These are phyloP conservation scores for Dendroctonus valens DNA, from an alignment of 1,140 invertebrate genomes.

Conservation along the genomic window DNA sequence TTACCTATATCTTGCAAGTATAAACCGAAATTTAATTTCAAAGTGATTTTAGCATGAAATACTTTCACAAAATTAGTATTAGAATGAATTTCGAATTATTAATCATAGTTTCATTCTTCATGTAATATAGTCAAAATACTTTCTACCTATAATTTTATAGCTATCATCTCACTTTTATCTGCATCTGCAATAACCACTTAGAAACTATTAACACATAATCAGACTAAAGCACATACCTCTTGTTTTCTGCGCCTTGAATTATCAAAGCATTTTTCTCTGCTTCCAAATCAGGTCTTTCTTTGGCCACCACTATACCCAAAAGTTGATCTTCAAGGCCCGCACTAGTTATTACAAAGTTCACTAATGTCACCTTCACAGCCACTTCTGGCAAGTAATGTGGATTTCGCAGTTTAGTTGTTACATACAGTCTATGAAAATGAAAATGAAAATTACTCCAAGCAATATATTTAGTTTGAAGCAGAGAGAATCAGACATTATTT, in stretches of 20 bases:
- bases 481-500: neutral
- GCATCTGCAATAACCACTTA: too few relatives aligned
- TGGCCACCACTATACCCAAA: constrained; percentile 85
- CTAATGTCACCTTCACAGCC: constrained; percentile 86
- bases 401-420: constrained; percentile 92
- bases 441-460: neutral
- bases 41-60: too few relatives aligned
- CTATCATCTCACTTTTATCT: too few relatives aligned
- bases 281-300: constrained; percentile 89
- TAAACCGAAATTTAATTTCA: too few relatives aligned
- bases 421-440: constrained; percentile 70
- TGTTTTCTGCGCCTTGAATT: constrained; percentile 87
- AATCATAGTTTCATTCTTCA: too few relatives aligned
- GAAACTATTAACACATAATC: too few relatives aligned
- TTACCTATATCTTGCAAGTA: too few relatives aligned
- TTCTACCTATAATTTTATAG: too few relatives aligned
- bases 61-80: too few relatives aligned
- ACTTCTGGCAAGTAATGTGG: constrained; percentile 92
- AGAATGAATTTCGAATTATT: too few relatives aligned
- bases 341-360: constrained; percentile 91
- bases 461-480: neutral
- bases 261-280: constrained; percentile 88
- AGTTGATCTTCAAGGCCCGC: constrained; percentile 91
- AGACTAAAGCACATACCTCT: constrained; percentile 52
- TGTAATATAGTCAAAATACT: too few relatives aligned